Evolutionary conservation across 2,797 vertebrate genomes (phyloP).

Genomic region (Craterocephalus amniculus): DNA sequence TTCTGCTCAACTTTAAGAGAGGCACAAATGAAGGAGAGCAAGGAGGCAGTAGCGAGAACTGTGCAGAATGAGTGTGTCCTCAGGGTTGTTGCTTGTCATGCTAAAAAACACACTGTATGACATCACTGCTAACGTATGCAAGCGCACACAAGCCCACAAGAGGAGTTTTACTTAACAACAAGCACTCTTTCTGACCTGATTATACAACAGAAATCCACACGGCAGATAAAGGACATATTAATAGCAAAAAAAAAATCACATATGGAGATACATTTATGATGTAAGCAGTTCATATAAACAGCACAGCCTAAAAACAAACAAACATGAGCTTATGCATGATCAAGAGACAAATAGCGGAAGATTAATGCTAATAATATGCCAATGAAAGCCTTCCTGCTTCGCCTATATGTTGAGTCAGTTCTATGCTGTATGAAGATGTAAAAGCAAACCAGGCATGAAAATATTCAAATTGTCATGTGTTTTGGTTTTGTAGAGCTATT

Average conservation of each 20-base stretch:
- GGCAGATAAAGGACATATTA: conserved; percentile 13
- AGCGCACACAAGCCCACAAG: conserved; percentile 11
- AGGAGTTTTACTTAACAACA: conserved; percentile 21
- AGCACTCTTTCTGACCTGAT: conserved; percentile 52
- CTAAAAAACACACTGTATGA: conserved; percentile 60
- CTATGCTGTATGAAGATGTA: conserved; percentile 14
- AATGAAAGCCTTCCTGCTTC: conserved; percentile 3
- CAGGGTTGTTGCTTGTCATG: conserved; percentile 42
- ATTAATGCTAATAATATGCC: conserved; percentile 2
- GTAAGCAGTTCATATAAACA: conserved; percentile 15
- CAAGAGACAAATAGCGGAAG: conserved; percentile 1
- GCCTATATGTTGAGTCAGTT: conserved; percentile 10
- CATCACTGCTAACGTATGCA: conserved; percentile 41
- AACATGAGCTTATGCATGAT: conserved; percentile 22
- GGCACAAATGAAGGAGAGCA: conserved; percentile 6
- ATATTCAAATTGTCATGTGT: not conserved
- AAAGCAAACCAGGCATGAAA: not conserved
- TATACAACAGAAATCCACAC: conserved; percentile 35
- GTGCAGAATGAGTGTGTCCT: conserved; percentile 21
- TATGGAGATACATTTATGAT: conserved; percentile 6
- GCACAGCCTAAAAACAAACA: conserved; percentile 3
- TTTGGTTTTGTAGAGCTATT: not conserved
- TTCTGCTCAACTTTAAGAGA: conserved; percentile 24
- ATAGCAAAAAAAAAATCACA: conserved; percentile 21
- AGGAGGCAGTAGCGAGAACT: conserved; percentile 14